Evolutionary conservation across 37 sponge, comb jelly and placozoan genomes (phyloP).

Genomic region (Halisarca cf. caerulea): DNA sequence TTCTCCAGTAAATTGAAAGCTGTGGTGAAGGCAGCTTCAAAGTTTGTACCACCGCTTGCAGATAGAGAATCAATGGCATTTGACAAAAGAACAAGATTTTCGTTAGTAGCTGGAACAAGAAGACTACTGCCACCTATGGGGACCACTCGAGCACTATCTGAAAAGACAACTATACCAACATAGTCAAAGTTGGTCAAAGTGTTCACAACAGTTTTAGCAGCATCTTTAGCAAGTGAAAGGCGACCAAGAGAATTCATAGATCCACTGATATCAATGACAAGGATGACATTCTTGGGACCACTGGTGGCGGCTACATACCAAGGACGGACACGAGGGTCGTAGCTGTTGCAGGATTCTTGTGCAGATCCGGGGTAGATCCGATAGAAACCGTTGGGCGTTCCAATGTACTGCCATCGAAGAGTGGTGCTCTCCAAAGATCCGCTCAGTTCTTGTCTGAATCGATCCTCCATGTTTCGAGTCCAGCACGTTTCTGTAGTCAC

Average conservation of each 20-base stretch:
- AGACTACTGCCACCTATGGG: background rate
- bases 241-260: background rate
- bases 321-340: constrained; percentile 50
- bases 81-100: background rate
- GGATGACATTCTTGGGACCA: constrained; percentile 35
- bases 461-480: background rate
- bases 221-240: background rate
- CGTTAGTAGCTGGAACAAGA: background rate
- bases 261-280: constrained; percentile 16
- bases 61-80: background rate
- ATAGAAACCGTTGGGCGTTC: constrained; percentile 2
- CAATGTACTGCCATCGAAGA: constrained; percentile 29
- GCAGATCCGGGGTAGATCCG: background rate
- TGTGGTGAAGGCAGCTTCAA: background rate
- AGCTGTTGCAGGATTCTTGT: background rate
- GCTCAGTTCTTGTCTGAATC: background rate
- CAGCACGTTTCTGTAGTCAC: background rate
- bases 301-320: constrained; percentile 42
- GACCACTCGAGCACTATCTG: background rate
- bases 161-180: constrained; percentile 2
- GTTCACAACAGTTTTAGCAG: background rate
- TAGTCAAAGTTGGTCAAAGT: constrained; percentile 4
- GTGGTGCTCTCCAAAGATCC: background rate
- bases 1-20: background rate
- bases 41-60: background rate